Percentiles rank a stretch among this genome's conserved stretches.
phyloP scores from a whole-genome alignment of 1,140 invertebrate genomes.

The Drosophila micromelanica region DNA sequence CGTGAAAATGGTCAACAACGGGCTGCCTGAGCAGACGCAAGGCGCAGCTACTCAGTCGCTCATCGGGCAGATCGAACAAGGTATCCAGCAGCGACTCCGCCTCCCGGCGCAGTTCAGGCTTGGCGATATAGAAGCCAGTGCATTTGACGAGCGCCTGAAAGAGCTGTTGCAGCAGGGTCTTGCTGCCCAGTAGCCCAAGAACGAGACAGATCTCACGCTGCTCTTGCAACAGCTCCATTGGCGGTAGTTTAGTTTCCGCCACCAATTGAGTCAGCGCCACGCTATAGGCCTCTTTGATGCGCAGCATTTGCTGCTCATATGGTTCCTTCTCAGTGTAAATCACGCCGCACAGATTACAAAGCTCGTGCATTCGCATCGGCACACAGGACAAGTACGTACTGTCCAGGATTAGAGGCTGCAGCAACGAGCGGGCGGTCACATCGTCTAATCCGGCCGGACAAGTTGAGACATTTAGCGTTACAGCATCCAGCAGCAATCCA shows the following conservation, averaged over 20 bases:
- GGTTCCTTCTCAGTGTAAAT: neutral
- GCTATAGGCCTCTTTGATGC: constrained; percentile 38
- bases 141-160: constrained; percentile 56
- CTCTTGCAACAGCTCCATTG: constrained; percentile 10
- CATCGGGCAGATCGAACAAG: constrained; percentile 48
- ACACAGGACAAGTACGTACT: constrained; percentile 31
- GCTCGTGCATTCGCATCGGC: constrained; percentile 1
- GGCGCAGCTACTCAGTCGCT: constrained; percentile 14
- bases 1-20: constrained; percentile 58
- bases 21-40: constrained; percentile 40
- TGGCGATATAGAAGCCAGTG: constrained; percentile 30
- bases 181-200: constrained; percentile 54
- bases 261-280: constrained; percentile 33
- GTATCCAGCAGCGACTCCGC: constrained; percentile 51
- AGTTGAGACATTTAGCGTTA: constrained; percentile 6
- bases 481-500: constrained; percentile 39
- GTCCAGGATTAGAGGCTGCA: constrained; percentile 51
- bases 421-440: neutral
- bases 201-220: constrained; percentile 46
- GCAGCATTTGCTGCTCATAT: constrained; percentile 7
- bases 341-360: constrained; percentile 1
- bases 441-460: neutral
- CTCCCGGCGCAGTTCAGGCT: constrained; percentile 24
- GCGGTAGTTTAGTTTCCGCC: neutral
- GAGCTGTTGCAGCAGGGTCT: constrained; percentile 39